phyloP scores from a whole-genome alignment of 2,888 invertebrate species.

The Mechanitis messenoides region DNA sequence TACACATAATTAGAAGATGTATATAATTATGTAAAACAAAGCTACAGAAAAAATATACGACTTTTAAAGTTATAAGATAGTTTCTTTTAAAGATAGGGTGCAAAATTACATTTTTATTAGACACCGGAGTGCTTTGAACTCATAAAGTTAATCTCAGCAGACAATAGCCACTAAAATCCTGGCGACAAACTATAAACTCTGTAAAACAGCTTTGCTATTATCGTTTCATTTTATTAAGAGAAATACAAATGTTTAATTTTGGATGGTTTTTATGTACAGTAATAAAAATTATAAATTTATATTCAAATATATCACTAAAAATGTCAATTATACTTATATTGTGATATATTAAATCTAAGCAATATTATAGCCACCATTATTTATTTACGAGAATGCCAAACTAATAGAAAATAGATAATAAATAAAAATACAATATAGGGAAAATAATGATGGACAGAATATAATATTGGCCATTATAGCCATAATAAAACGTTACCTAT shows the following conservation, averaged over 20 bases:
- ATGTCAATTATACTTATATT: too few relatives aligned
- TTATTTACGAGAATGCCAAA: background rate
- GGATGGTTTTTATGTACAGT: too few relatives aligned
- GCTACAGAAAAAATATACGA: too few relatives aligned
- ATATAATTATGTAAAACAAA: too few relatives aligned
- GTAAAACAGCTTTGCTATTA: constrained; percentile 6
- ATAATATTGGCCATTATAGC: constrained; percentile 2
- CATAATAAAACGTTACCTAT: constrained; percentile 1
- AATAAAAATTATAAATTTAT: too few relatives aligned
- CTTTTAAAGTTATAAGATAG: too few relatives aligned
- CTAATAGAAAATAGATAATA: background rate
- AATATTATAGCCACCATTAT: background rate
- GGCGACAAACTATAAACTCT: constrained; percentile 6
- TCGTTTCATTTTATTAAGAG: background rate
- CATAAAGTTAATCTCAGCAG: constrained; percentile 6
- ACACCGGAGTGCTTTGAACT: constrained; percentile 4
- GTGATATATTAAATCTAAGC: too few relatives aligned
- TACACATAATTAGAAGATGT: too few relatives aligned
- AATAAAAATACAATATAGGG: background rate
- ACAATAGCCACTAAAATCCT: constrained; percentile 7
- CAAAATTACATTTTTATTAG: background rate
- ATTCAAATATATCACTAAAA: too few relatives aligned
- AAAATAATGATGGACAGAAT: background rate
- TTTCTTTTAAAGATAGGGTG: background rate
- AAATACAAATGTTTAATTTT: background rate